Evolutionary conservation across 2,113 vertebrate species (phyloP).

Genomic region (Ctenodactylus gundi): DNA sequence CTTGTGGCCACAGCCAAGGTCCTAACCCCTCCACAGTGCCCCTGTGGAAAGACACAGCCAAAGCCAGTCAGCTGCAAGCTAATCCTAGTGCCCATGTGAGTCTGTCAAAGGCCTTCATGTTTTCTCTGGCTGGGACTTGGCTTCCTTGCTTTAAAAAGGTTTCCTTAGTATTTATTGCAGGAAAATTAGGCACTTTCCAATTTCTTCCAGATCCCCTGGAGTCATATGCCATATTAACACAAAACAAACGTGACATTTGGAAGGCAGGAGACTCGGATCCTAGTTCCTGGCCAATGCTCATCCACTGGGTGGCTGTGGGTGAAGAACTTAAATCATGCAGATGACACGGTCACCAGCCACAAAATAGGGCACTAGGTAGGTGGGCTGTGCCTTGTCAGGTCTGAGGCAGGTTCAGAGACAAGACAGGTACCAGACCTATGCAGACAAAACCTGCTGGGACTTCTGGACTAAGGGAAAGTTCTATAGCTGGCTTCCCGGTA

Average conservation of each 20-base stretch:
- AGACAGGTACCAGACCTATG: not conserved
- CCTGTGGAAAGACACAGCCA: not conserved
- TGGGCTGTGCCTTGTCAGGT: not conserved
- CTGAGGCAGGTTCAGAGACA: not conserved
- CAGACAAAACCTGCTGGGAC: not conserved
- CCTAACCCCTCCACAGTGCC: not conserved
- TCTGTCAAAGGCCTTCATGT: not conserved
- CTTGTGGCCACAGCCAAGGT: not conserved
- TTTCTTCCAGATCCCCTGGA: constrained; percentile 63
- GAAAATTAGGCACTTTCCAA: constrained; percentile 58
- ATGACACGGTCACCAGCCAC: not conserved
- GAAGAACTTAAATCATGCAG: not conserved
- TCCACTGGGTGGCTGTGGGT: constrained; percentile 34
- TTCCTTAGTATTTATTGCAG: constrained; percentile 21
- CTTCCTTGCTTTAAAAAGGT: constrained; percentile 51
- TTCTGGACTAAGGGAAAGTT: not conserved
- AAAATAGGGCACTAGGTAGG: not conserved
- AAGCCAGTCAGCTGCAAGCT: not conserved
- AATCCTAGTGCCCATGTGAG: not conserved
- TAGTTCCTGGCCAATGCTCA: not conserved
- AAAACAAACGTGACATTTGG: constrained; percentile 54
- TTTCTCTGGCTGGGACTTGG: not conserved
- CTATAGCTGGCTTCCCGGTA: not conserved
- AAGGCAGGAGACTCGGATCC: not conserved
- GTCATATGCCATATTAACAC: constrained; percentile 61